Percentiles rank a stretch among this genome's conserved stretches.
Conservation (phyloP, 2,113 vertebrate genomes). For the Hucho hucho region DNA sequence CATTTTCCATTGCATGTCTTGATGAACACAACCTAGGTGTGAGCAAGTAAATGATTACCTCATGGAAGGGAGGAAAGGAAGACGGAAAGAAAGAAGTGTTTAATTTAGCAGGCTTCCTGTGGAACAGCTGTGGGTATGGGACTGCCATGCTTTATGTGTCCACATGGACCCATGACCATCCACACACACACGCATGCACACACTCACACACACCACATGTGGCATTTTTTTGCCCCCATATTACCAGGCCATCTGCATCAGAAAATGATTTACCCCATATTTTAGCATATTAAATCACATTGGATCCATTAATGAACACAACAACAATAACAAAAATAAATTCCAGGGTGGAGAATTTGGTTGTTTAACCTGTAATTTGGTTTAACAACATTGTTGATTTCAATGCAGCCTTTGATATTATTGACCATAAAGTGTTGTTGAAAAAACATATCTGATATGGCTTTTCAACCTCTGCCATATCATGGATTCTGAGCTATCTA, state of each 20-base stretch:
- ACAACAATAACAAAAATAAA: slow-evolving; percentile 18
- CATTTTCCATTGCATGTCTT: no score
- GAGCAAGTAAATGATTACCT: no score
- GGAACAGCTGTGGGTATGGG: no score
- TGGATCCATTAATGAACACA: slow-evolving; percentile 33
- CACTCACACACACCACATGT: slow-evolving; percentile 12
- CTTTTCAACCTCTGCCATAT: no score
- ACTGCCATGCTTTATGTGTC: no score
- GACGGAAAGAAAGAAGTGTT: no score
- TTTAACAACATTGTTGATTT: slow-evolving; percentile 5
- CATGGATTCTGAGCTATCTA: neutral
- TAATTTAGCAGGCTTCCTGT: no score
- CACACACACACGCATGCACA: neutral
- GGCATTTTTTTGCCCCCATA: slow-evolving; percentile 36
- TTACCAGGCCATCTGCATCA: slow-evolving; percentile 49
- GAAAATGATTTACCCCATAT: slow-evolving; percentile 49
- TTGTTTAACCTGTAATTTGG: slow-evolving; percentile 28
- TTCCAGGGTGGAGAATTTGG: neutral
- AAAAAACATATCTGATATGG: no score
- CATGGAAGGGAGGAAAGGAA: no score
- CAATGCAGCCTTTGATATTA: no score
- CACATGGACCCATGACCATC: neutral
- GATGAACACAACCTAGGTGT: no score
- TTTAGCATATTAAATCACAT: slow-evolving; percentile 57
- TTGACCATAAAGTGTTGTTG: no score